These are phyloP conservation scores for Alligator mississippiensis DNA, from an alignment of 2,113 vertebrate genomes.

Conservation along the genomic window DNA sequence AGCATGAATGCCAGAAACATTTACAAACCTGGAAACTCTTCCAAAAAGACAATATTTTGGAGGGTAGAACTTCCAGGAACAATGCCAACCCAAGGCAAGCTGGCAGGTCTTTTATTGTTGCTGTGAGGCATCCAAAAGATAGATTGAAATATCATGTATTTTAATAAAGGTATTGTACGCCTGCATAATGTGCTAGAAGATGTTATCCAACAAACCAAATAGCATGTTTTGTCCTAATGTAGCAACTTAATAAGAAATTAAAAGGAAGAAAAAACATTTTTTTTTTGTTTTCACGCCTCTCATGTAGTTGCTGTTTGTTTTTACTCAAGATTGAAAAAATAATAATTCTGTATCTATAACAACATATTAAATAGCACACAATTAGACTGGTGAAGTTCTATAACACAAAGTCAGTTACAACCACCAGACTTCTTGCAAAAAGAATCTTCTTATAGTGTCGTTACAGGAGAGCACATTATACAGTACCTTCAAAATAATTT, in stretches of 20 bases:
- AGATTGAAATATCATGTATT: neutral
- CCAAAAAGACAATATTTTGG: neutral
- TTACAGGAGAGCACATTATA: neutral
- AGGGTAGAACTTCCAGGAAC: neutral
- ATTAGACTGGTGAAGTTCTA: neutral
- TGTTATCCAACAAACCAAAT: neutral
- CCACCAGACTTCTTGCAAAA: neutral
- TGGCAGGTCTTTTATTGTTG: neutral
- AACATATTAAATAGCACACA: neutral
- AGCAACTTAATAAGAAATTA: neutral
- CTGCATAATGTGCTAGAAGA: neutral
- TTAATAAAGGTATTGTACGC: neutral
- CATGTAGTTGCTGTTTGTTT: neutral
- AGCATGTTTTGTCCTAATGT: neutral
- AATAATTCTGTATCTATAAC: neutral
- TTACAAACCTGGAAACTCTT: neutral
- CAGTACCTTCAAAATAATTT: neutral
- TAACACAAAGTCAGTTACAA: neutral
- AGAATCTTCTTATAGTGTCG: neutral
- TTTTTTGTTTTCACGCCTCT: neutral
- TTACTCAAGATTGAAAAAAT: neutral
- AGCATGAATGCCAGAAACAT: neutral
- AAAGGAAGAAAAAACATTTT: neutral
- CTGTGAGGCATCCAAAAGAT: neutral
- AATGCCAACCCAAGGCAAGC: neutral